Evolutionary conservation across 2,797 vertebrate genomes (phyloP).

Genomic region (Sebastes nivosus): DNA sequence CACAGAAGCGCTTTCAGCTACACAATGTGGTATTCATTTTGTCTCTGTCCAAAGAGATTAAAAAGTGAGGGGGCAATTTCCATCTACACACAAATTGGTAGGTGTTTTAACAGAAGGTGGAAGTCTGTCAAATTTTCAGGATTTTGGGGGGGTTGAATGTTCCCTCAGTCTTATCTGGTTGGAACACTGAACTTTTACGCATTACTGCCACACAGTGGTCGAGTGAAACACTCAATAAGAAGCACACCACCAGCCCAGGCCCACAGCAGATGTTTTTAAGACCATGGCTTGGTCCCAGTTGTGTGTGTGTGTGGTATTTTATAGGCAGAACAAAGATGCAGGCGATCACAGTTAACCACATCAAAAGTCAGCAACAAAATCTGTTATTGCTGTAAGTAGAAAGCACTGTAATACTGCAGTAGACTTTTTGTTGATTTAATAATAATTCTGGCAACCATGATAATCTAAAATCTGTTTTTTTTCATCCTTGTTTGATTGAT

Average conservation of each 20-base stretch:
- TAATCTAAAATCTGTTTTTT: background rate
- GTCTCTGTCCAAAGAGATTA: background rate
- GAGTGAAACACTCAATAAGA: background rate
- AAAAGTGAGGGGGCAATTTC: background rate
- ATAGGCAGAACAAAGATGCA: background rate
- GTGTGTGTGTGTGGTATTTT: background rate
- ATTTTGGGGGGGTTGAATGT: background rate
- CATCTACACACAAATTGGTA: background rate
- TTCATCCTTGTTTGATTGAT: background rate
- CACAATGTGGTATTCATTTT: background rate
- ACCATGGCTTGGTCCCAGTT: too few relatives aligned
- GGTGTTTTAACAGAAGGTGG: background rate
- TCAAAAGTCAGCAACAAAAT: background rate
- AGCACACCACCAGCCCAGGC: background rate
- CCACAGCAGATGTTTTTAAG: too few relatives aligned
- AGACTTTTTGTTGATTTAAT: background rate
- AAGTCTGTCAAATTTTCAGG: background rate
- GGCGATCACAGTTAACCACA: background rate
- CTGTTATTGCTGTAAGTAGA: background rate
- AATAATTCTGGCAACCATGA: background rate
- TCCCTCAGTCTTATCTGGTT: background rate
- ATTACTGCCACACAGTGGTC: conserved; percentile 37
- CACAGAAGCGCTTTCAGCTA: background rate
- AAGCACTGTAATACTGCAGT: background rate
- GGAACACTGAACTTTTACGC: background rate